These are phyloP conservation scores for Caenorhabditis sp. DNA, from an alignment of 2,888 invertebrate species.

Conservation along the genomic window DNA sequence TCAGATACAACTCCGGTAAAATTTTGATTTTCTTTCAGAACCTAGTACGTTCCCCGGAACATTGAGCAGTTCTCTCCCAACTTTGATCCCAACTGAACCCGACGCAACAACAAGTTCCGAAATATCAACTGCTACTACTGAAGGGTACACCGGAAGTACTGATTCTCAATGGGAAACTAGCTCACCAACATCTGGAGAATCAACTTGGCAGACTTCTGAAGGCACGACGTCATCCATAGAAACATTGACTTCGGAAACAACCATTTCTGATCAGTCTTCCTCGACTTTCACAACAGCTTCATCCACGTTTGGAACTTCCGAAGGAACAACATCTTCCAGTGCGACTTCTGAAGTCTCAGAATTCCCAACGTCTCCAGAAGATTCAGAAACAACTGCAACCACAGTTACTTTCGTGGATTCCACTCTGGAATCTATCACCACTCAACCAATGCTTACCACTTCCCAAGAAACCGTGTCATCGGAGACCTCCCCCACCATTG, in stretches of 20 bases:
- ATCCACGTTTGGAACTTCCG: background rate
- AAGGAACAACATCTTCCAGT: background rate
- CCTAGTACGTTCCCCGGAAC: background rate
- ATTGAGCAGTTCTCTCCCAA: no score
- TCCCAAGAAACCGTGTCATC: slow-evolving; percentile 7
- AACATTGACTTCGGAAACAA: slow-evolving; percentile 3
- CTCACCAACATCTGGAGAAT: background rate
- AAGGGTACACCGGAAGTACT: background rate
- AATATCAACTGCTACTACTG: background rate
- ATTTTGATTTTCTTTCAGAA: no score
- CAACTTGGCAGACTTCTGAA: slow-evolving; percentile 8
- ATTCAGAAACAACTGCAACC: slow-evolving; percentile 23
- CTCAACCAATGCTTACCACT: slow-evolving; percentile 13
- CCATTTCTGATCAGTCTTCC: background rate
- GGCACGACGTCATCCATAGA: slow-evolving; percentile 19
- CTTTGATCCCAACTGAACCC: slow-evolving; percentile 19
- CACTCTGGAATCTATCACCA: slow-evolving; percentile 28
- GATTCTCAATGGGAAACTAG: background rate
- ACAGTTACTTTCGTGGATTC: slow-evolving; percentile 43
- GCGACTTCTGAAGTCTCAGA: background rate
- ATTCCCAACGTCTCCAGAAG: slow-evolving; percentile 12
- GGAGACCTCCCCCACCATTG: background rate
- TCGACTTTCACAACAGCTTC: background rate
- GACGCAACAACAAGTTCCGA: slow-evolving; percentile 5
- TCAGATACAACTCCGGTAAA: background rate